These are phyloP conservation scores for Cremastobaeus sp. DNA, from an alignment of 2,888 invertebrate genomes.

Conservation along the genomic window DNA sequence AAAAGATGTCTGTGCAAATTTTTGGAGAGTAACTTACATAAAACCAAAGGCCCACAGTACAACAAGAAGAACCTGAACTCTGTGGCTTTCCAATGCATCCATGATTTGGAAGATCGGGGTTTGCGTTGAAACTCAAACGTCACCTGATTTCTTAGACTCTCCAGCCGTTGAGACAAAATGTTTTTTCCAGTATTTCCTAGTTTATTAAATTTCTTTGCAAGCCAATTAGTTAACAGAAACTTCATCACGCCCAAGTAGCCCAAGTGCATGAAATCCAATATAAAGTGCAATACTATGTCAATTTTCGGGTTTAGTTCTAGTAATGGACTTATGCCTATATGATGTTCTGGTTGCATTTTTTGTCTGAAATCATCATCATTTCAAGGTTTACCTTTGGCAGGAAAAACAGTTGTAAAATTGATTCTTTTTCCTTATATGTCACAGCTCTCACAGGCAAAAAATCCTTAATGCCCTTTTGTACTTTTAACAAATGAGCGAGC, in stretches of 20 bases:
- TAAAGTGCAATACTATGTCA: not conserved
- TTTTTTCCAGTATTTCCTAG: not conserved
- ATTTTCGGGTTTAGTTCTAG: not conserved
- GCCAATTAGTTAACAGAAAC: not conserved
- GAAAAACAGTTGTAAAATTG: not conserved
- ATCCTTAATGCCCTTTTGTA: not conserved
- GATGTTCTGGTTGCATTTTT: constrained; percentile 1
- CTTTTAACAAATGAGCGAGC: not conserved
- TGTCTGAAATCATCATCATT: not conserved
- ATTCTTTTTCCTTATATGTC: not conserved
- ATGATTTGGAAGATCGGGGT: not conserved
- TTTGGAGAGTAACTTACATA: not conserved
- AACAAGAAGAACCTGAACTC: constrained; percentile 3
- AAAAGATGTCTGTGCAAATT: constrained; percentile 18
- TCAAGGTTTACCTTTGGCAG: not conserved
- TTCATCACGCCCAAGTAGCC: not conserved
- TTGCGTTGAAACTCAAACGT: constrained; percentile 6
- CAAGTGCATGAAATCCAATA: constrained; percentile 11
- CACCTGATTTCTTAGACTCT: not conserved
- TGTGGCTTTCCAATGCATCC: not conserved
- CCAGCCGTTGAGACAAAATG: constrained; percentile 5
- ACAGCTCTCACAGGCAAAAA: not conserved
- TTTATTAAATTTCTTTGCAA: not conserved
- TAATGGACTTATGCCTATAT: constrained; percentile 4
- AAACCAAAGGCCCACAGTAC: constrained; percentile 5